Percentiles rank a stretch among this genome's conserved stretches.
Conservation (phyloP, 1,140 invertebrate genomes). For the Microplitis demolitor region DNA sequence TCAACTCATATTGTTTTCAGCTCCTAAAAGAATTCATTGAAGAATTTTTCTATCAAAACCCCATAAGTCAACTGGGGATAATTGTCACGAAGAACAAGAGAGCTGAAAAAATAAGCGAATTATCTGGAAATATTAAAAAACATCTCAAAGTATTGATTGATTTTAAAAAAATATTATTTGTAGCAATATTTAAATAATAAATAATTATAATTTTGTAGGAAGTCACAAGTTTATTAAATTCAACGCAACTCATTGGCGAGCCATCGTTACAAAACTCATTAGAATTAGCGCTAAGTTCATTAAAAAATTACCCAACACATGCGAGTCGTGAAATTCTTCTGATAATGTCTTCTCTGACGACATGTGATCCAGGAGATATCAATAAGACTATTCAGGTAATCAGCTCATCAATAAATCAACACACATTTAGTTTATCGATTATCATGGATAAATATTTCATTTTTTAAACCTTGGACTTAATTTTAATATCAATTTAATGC, state of each 20-base stretch:
- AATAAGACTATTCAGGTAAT: constrained; percentile 81
- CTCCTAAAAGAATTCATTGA: constrained; percentile 92
- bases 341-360: constrained; percentile 91
- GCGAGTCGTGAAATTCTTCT: constrained; percentile 92
- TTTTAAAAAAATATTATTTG: background rate
- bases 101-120: constrained; percentile 88
- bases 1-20: constrained; percentile 62
- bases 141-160: constrained; percentile 69
- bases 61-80: constrained; percentile 94
- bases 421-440: background rate
- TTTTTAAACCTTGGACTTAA: background rate
- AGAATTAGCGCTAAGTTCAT: constrained; percentile 81
- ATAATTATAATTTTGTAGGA: constrained; percentile 44
- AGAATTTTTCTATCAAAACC: constrained; percentile 98
- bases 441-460: background rate
- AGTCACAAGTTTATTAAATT: constrained; percentile 57
- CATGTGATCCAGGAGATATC: constrained; percentile 95
- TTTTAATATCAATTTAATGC: background rate
- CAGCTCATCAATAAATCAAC: background rate
- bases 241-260: constrained; percentile 76
- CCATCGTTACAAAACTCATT: constrained; percentile 94
- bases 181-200: background rate
- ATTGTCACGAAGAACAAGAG: constrained; percentile 91
- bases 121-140: constrained; percentile 84
- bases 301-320: constrained; percentile 91